phyloP scores from a whole-genome alignment of 2,113 vertebrate species.

The Zosterops japonicus region DNA sequence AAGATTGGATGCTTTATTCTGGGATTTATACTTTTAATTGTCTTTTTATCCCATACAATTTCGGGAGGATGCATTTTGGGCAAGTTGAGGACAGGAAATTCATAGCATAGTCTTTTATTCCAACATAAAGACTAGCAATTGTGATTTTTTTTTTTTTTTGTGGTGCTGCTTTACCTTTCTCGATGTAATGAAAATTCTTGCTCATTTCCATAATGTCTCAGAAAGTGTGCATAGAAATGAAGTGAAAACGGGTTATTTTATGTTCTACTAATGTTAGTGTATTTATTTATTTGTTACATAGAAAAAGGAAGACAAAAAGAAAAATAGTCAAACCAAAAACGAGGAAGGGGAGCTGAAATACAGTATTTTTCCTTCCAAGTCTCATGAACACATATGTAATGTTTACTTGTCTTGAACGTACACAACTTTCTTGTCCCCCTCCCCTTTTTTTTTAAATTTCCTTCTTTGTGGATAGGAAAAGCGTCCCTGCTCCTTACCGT shows the following conservation, averaged over 20 bases:
- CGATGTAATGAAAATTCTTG: slow-evolving; percentile 54
- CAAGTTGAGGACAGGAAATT: slow-evolving; percentile 46
- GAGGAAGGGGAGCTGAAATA: not conserved
- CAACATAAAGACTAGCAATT: slow-evolving; percentile 29
- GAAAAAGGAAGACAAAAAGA: slow-evolving; percentile 42
- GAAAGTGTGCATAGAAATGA: slow-evolving; percentile 68
- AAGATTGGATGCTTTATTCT: slow-evolving; percentile 72
- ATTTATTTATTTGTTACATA: slow-evolving; percentile 79
- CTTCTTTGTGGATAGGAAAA: slow-evolving; percentile 28
- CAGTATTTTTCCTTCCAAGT: not conserved
- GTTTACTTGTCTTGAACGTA: slow-evolving; percentile 49
- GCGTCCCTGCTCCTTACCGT: slow-evolving; percentile 11
- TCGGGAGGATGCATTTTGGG: slow-evolving; percentile 41
- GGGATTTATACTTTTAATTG: slow-evolving; percentile 35
- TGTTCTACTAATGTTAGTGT: slow-evolving; percentile 69
- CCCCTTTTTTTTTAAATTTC: not conserved
- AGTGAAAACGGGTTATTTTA: slow-evolving; percentile 79
- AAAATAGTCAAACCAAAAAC: slow-evolving; percentile 70
- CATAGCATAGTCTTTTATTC: slow-evolving; percentile 35
- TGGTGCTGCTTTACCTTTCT: slow-evolving; percentile 55
- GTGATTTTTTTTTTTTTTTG: slow-evolving; percentile 25
- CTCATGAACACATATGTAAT: slow-evolving; percentile 14
- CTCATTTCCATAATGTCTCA: slow-evolving; percentile 50
- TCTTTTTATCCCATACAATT: slow-evolving; percentile 30
- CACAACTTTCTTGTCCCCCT: slow-evolving; percentile 15